A percentile compares a stretch with the other conserved stretches of the same genome.
These are phyloP conservation scores for Odontomyia ornata DNA, from an alignment of 2,888 invertebrate species.

Conservation along the genomic window DNA sequence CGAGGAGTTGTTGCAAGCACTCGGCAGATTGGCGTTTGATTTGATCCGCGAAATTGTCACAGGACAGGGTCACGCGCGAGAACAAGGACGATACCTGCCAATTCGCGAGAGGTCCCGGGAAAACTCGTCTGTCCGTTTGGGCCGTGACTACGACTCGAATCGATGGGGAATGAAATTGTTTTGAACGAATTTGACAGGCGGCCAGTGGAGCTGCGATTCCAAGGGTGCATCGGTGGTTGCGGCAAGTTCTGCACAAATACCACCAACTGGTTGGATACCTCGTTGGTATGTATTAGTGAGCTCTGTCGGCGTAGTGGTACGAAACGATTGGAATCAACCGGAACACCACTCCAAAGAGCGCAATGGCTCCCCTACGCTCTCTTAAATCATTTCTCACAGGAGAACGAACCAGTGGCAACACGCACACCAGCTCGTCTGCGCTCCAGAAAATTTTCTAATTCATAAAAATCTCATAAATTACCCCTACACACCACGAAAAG, in stretches of 20 bases:
- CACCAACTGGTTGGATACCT: not conserved
- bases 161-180: constrained; percentile 53
- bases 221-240: not conserved
- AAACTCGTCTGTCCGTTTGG: not conserved
- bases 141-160: constrained; percentile 51
- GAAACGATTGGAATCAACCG: constrained; percentile 7
- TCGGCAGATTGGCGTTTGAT: not conserved
- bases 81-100: not conserved
- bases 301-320: not conserved
- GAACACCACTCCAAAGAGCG: not conserved
- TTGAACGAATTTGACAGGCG: constrained; percentile 47
- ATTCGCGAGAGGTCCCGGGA: not conserved
- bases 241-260: not conserved
- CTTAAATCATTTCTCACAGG: not conserved
- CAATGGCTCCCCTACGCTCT: not conserved
- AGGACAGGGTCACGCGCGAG: constrained; percentile 17
- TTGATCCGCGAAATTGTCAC: not conserved
- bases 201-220: constrained; percentile 2
- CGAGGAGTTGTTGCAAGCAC: not conserved
- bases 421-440: not conserved
- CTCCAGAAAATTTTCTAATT: constrained; percentile 46
- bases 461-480: constrained; percentile 50
- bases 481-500: constrained; percentile 47
- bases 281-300: not conserved
- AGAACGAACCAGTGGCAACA: not conserved